Evolutionary conservation across 2,797 vertebrate genomes (phyloP).

Genomic region (Phaenicophaeus curvirostris): DNA sequence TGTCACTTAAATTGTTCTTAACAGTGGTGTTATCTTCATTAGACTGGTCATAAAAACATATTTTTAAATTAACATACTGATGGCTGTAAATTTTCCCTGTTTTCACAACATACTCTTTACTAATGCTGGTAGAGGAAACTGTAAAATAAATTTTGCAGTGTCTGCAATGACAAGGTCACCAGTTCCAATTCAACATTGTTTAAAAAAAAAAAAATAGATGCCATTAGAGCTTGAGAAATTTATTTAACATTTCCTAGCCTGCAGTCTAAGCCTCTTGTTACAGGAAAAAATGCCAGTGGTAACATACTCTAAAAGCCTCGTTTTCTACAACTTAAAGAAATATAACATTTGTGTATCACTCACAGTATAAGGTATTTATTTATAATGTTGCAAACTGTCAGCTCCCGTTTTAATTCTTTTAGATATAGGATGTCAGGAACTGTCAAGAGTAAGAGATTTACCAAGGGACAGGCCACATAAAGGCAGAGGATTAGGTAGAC

Average conservation of each 20-base stretch:
- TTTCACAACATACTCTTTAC: not conserved
- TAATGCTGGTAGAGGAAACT: not conserved
- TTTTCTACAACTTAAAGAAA: constrained; percentile 52
- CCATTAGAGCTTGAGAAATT: constrained; percentile 30
- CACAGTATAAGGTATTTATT: constrained; percentile 51
- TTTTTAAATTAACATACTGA: not conserved
- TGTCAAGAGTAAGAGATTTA: constrained; percentile 29
- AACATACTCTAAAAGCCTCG: constrained; percentile 46
- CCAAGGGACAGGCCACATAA: not conserved
- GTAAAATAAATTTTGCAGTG: not conserved
- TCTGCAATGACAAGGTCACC: constrained; percentile 33
- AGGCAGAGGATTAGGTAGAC: not conserved
- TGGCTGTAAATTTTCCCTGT: not conserved
- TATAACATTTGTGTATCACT: constrained; percentile 48
- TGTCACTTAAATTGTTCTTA: not conserved
- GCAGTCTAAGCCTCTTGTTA: constrained; percentile 16
- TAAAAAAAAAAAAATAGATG: constrained; percentile 12
- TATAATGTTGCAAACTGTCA: constrained; percentile 51
- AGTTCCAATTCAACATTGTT: not conserved
- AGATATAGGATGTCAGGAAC: not conserved
- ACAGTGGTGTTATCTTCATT: not conserved
- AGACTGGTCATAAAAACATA: not conserved
- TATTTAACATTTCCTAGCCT: constrained; percentile 37
- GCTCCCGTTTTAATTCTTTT: constrained; percentile 7
- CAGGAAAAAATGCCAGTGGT: constrained; percentile 26